Evolutionary conservation across 53 echinoderm and acorn worm species (phyloP), one percentile per base, ranked within the genome.

Genomic region (Astropecten irregularis): DNA sequence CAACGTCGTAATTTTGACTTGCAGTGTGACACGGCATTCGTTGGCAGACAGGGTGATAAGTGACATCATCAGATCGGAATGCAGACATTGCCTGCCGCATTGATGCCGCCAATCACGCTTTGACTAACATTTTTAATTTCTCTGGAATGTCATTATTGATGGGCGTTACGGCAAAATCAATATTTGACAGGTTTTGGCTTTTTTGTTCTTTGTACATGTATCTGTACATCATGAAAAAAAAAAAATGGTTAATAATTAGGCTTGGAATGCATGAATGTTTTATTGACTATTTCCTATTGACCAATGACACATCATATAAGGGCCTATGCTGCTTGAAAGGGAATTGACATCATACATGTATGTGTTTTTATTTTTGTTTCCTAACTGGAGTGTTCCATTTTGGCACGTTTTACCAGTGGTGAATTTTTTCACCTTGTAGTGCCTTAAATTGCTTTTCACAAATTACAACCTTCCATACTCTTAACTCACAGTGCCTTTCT

Each of bases 31-130:
- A 61, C 30, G 14, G 11, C 30, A 30, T 2, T 7, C 0, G 28
- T 6, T 61, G 61, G 16, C 10, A 15, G 61, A 9, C 11, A 1
- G 9, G 2, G 32, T 29, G 11, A 58, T 1, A 4, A 30, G 0
- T 64, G 65, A 64, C 38, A n/a, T 37, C 65, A 64, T 35, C 65
- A 37, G 65, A 64, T 64, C 37, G 65, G 65, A 64, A 64, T 64
- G 11, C n/a, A 3, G 36, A 64, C 65, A 14, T 2, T 29, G 29
- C n/a, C n/a, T 25, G 27, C 27, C 28, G 21, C 28, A 58, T 28
- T 31, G 27, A 29, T 29, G 30, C 31, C 30, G 14, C 6, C 27
- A 25, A 28, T 29, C 30, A 0, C 28, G 59, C 30, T n/a, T 58
- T 58, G 36, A 64, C 36, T 37, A 64, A 15, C 36, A 64, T 26